Evolutionary conservation across 2,113 vertebrate species (phyloP).

Genomic region (Cyprinus carpio): DNA sequence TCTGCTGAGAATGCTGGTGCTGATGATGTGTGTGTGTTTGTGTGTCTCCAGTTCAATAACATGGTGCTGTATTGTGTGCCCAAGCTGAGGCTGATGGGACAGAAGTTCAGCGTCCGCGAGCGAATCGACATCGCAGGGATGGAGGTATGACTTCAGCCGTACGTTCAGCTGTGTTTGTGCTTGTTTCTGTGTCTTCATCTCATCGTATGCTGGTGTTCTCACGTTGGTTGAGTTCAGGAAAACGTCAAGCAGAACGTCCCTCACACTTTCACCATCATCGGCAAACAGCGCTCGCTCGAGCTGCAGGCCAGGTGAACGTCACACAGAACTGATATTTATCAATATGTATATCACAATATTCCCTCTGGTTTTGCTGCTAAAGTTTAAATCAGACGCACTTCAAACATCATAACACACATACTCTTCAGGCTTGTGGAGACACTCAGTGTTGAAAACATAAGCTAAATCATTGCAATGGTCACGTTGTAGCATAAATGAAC

Average conservation of each 20-base stretch:
- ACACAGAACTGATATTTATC: too few relatives aligned
- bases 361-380: too few relatives aligned
- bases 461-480: too few relatives aligned
- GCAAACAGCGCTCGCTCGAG: conserved; percentile 89
- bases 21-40: conserved; percentile 10
- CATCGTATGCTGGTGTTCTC: not conserved
- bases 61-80: conserved; percentile 98
- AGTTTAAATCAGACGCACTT: too few relatives aligned
- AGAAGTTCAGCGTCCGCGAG: conserved; percentile 97
- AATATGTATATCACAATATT: too few relatives aligned
- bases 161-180: not conserved
- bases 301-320: conserved; percentile 85
- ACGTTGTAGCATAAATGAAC: too few relatives aligned
- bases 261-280: conserved; percentile 86
- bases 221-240: conserved; percentile 80
- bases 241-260: conserved; percentile 83
- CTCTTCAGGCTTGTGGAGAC: too few relatives aligned
- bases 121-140: conserved; percentile 93
- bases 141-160: conserved; percentile 77
- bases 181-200: not conserved
- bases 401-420: too few relatives aligned
- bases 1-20: not conserved
- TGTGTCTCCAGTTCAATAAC: conserved; percentile 87
- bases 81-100: conserved; percentile 92
- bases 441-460: not conserved